Evolutionary conservation across 2,113 vertebrate species (phyloP).

Genomic region (Onychostruthus taczanowskii): DNA sequence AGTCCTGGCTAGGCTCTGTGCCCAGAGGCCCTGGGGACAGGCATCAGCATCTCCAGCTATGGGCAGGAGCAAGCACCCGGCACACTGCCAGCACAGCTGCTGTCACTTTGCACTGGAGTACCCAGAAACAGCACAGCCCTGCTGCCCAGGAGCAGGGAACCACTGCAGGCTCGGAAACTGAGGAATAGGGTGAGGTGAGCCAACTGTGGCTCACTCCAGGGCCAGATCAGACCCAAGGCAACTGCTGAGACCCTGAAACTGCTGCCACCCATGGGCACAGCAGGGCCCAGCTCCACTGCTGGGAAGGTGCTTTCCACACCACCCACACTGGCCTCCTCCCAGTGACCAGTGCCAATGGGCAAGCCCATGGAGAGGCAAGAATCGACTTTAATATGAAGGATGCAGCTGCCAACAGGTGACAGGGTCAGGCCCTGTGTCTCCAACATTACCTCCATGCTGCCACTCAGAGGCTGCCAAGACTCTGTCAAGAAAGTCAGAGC

Average conservation of each 20-base stretch:
- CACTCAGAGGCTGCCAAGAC: neutral
- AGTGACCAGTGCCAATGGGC: too few species aligned
- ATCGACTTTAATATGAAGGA: neutral
- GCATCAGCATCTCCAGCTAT: neutral
- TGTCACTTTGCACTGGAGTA: neutral
- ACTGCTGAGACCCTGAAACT: neutral
- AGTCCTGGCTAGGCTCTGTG: neutral
- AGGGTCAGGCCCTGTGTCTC: neutral
- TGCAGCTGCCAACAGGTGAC: neutral
- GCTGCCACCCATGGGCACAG: neutral
- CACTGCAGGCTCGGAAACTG: neutral
- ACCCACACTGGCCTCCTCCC: fast-evolving
- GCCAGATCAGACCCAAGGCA: neutral
- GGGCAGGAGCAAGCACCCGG: fast-evolving
- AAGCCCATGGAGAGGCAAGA: neutral
- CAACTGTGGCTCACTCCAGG: neutral
- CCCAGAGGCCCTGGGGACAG: neutral
- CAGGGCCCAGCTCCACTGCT: neutral
- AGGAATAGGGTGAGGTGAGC: neutral
- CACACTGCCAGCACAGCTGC: neutral
- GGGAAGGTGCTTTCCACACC: neutral
- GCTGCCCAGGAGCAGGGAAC: fast-evolving
- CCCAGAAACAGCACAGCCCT: fast-evolving
- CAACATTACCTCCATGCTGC: neutral
- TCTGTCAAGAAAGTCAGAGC: neutral